Evolutionary conservation across 2,797 vertebrate species (phyloP).

Genomic region (Centroberyx gerrardi): DNA sequence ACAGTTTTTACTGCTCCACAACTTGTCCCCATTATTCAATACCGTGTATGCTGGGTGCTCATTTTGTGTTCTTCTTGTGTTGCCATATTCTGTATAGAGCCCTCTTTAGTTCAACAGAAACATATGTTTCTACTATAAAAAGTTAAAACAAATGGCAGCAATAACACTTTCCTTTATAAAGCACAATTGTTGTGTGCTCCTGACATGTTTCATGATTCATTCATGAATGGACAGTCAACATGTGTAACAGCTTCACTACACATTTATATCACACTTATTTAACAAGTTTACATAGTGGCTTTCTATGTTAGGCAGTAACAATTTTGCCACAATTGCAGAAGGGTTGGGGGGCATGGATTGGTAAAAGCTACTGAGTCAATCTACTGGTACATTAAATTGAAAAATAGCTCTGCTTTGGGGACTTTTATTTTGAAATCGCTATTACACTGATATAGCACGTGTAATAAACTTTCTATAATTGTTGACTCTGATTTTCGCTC

Average conservation of each 20-base stretch:
- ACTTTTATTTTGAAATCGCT: neutral
- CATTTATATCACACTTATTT: neutral
- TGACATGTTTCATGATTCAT: slow-evolving; percentile 1
- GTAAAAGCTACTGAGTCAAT: neutral
- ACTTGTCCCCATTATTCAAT: slow-evolving; percentile 7
- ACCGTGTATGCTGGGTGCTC: neutral
- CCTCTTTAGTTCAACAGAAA: neutral
- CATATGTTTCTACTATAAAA: neutral
- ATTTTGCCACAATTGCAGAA: neutral
- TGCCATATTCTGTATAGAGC: slow-evolving; percentile 1
- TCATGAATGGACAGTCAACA: neutral
- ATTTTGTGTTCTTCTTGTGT: slow-evolving; percentile 14
- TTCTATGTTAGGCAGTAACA: neutral
- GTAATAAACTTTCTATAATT: slow-evolving; percentile 7
- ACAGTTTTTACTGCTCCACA: neutral
- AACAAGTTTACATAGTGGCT: neutral
- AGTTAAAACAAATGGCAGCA: neutral
- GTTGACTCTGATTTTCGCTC: slow-evolving; percentile 2
- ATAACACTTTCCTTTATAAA: neutral
- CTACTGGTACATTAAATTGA: neutral
- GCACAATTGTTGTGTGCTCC: neutral
- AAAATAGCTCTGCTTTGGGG: neutral
- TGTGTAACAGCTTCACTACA: neutral
- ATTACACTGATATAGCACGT: neutral
- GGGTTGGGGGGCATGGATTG: neutral